Evolutionary conservation across 1,140 invertebrate species (phyloP), one percentile per base, ranked within the genome.

Genomic region (Marisa cornuarietis): DNA sequence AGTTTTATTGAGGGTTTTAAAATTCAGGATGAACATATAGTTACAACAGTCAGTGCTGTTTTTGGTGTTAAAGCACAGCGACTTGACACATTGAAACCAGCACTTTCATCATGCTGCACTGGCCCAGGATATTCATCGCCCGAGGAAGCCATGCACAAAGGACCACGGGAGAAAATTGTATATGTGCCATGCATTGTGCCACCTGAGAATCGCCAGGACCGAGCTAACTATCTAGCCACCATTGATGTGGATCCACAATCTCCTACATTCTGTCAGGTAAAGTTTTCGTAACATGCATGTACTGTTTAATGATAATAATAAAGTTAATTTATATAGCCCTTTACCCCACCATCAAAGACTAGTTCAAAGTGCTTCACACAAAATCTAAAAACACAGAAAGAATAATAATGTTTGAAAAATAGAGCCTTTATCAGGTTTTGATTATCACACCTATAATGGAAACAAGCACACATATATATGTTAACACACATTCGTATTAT

Each of bases 241-340:
- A 94, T 99, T 1, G 97, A 99, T 88, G 95, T 99, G 9, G 95
- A 99, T 91, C 96, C 96, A 0, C 85, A 93, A 2, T 98, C 97
- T 69, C 89, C 94, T 6, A 96, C 94, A n/a, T 99, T 96, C 90
- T 93, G 93, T 78, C 93, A 98, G 93, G 97, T 97, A 90, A 87
- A 42, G 31, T 42, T 42, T 42, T 42, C n/a, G 6, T 42, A 42
- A 42, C 31, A 42, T 42, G 0, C 31, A 42, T 42, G 0, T 42
- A 42, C 6, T 42, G 31, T 42, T 42, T 42, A 42, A 42, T 0
- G 6, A 42, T 42, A 42, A 42, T 42, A 42, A 42, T 42, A 42
- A 42, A 42, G 31, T 42, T 42, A 42, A 42, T 42, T 42, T 42
- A 42, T 42, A n/a, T n/a, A n/a, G n/a, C n/a, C n/a, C n/a, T n/a